Evolutionary conservation across 2,113 vertebrate species (phyloP).

Genomic region (Microtus richardsoni): DNA sequence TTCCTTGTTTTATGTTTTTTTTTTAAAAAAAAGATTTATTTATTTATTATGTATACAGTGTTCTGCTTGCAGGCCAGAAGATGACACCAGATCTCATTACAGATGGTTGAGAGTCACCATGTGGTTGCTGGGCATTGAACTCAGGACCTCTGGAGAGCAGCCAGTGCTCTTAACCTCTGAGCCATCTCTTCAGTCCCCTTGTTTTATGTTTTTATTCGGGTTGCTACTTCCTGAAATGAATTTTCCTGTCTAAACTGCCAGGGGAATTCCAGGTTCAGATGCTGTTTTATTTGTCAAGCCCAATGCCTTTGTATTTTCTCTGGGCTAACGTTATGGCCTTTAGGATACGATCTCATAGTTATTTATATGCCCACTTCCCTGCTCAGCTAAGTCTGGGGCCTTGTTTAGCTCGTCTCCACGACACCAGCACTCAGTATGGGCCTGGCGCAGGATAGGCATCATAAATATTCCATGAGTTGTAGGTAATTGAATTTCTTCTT

Average conservation of each 20-base stretch:
- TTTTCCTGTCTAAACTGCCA: neutral
- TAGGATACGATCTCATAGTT: constrained; percentile 25
- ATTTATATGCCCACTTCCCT: neutral
- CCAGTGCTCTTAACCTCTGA: too few species aligned
- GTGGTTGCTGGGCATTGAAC: too few species aligned
- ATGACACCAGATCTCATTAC: too few species aligned
- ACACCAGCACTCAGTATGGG: constrained; percentile 12
- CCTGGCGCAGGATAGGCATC: constrained; percentile 8
- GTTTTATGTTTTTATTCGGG: neutral
- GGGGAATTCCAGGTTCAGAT: neutral
- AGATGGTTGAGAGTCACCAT: too few species aligned
- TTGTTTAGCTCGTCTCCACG: constrained; percentile 52
- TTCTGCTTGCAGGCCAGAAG: too few species aligned
- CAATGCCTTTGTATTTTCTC: constrained; percentile 42
- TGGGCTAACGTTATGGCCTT: neutral
- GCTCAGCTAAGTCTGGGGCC: neutral
- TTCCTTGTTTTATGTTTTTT: neutral
- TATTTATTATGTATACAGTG: too few species aligned
- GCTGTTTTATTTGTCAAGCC: neutral
- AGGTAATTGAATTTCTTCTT: constrained; percentile 72
- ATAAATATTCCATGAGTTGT: constrained; percentile 78
- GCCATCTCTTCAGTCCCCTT: neutral
- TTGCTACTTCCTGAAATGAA: neutral
- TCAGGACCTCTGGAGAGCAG: too few species aligned
- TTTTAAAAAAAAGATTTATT: too few species aligned